Percentiles rank a stretch among this genome's conserved stretches.
Evolutionary conservation across 2,113 vertebrate genomes (phyloP).

Genomic region (Melanostigma gelatinosum): DNA sequence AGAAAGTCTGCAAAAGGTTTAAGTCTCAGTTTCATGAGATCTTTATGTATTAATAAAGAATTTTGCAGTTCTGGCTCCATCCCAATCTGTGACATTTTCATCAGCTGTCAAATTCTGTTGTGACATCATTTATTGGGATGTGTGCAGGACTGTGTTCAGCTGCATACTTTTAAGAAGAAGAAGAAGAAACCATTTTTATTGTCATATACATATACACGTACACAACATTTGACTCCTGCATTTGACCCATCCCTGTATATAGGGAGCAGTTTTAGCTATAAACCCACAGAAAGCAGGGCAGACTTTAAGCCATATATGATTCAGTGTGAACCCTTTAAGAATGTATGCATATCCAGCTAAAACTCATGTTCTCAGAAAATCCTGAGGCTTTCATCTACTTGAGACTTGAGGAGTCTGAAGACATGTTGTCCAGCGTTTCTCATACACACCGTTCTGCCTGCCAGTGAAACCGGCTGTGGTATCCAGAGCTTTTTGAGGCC

Average conservation of each 20-base stretch:
- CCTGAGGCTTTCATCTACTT: constrained; percentile 22
- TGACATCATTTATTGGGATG: not conserved
- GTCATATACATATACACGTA: too few relatives aligned
- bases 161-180: too few relatives aligned
- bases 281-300: constrained; percentile 15
- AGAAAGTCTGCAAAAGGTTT: not conserved
- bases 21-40: not conserved
- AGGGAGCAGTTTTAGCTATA: too few relatives aligned
- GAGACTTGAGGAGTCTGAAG: constrained; percentile 38
- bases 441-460: constrained; percentile 60
- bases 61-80: not conserved
- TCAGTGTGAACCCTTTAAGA: constrained; percentile 24
- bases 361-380: constrained; percentile 31
- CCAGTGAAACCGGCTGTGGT: constrained; percentile 74
- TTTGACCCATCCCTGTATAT: too few relatives aligned
- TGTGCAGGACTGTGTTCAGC: not conserved
- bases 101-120: not conserved
- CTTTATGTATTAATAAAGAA: not conserved
- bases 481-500: constrained; percentile 76
- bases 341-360: constrained; percentile 43
- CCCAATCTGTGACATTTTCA: not conserved
- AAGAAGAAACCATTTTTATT: too few relatives aligned
- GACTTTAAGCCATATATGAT: constrained; percentile 6
- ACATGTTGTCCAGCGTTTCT: constrained; percentile 33
- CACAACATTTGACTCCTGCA: too few relatives aligned